Evolutionary conservation across 2,113 vertebrate species (phyloP).

Genomic region (Lucifuga dentata): DNA sequence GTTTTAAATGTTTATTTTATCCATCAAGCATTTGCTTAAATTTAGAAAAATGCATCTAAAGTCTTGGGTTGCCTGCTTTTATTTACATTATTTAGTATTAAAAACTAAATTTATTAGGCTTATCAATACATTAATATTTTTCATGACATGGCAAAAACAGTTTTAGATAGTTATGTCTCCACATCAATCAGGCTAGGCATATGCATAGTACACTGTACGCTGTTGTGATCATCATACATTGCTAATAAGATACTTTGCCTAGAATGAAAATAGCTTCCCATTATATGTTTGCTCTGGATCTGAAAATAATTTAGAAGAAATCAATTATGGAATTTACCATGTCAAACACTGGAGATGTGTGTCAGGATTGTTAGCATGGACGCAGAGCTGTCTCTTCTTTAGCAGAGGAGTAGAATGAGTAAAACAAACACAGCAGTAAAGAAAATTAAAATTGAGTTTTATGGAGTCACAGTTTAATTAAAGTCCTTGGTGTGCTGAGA

Average conservation of each 20-base stretch:
- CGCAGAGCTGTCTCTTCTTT: neutral
- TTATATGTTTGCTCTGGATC: constrained; percentile 19
- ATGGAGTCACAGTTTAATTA: constrained; percentile 12
- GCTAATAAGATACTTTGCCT: neutral
- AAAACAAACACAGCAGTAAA: constrained; percentile 28
- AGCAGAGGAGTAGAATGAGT: constrained; percentile 4
- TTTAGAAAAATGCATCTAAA: no score
- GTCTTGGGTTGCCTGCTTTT: no score
- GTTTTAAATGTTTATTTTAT: no score
- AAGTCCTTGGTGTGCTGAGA: neutral
- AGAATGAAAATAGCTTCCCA: neutral
- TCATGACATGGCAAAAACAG: no score
- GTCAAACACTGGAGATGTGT: constrained; percentile 43
- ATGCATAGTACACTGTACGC: no score
- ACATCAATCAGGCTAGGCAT: no score
- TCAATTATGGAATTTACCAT: constrained; percentile 27
- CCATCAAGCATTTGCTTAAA: no score
- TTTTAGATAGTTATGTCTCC: no score
- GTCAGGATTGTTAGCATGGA: constrained; percentile 14
- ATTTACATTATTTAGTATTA: no score
- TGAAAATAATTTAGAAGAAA: constrained; percentile 32
- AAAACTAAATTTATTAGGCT: no score
- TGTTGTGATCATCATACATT: no score
- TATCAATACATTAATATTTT: no score
- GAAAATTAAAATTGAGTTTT: constrained; percentile 33